Base-by-base conservation (phyloP, 2,797 vertebrate species). In the Liasis olivaceus region DNA sequence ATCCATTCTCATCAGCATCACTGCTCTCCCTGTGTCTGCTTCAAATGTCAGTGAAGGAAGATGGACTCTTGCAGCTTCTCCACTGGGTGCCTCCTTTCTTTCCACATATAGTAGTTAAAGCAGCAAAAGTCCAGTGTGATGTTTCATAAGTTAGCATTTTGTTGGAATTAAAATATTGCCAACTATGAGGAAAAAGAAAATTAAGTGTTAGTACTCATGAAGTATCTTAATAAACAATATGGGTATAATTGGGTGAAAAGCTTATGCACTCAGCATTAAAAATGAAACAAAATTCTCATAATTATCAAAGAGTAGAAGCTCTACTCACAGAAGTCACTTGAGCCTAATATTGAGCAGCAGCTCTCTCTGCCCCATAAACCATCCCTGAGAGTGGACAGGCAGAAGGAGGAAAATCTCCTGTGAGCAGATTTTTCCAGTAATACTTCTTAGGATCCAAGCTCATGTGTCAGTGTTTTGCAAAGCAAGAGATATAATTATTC, bases 1-100 rank as follows among this genome's bases (percentile, higher is more conserved):
- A 97, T 99, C 95, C 98, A 98, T 87, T 94, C 86, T 60, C 96
- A 98, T 89, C 98, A 97, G 88, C 97, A 98, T 92, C 97, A 97
- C 31, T 97, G 95, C 88, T 94, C 96, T 86, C 93, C 97, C 89
- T 98, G 97, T 93, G 91, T 95, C 94, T 98, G 96, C 95, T 94
- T 96, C 95, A 94, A 85, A 0, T 56, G 91, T 24, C 92, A 15
- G 8, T 72, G 0, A 66, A 84, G 72, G 63, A 88, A 86, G 95
- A 95, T 6, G 87, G 93, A 9, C 86, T 60, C 28, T 0, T 72
- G 9, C 93, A 95, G 5, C 85, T 93, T 94, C 94, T 94, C 28
- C 93, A 93, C 0, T 97, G 94, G 97, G 31, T 4, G 4, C 3
- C 0, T 0, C 0, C 0, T 92, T 90, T 96, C 90, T 87, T 89